phyloP scores from a whole-genome alignment of 2,888 invertebrate species.

The Fragum sueziense region DNA sequence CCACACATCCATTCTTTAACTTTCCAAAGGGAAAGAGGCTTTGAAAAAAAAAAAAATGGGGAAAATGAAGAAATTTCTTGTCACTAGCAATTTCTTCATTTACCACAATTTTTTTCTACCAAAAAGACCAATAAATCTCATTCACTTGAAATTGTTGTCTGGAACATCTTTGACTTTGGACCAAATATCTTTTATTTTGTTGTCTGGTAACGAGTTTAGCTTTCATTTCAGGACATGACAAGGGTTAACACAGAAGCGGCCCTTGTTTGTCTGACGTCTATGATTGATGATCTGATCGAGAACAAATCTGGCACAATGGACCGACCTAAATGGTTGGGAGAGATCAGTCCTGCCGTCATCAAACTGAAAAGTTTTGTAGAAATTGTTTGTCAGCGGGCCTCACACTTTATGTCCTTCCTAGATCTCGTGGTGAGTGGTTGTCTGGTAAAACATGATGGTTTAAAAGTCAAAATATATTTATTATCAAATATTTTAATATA shows the following conservation, averaged over 20 bases:
- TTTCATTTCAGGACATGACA: conserved; percentile 86
- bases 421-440: conserved; percentile 76
- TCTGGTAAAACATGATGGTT: background rate
- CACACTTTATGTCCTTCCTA: conserved; percentile 87
- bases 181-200: too few relatives aligned
- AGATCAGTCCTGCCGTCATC: conserved; percentile 90
- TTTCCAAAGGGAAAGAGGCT: too few relatives aligned
- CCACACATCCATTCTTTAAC: too few relatives aligned
- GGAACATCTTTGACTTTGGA: too few relatives aligned
- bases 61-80: background rate
- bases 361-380: conserved; percentile 85
- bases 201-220: too few relatives aligned
- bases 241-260: conserved; percentile 93
- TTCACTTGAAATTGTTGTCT: too few relatives aligned
- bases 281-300: conserved; percentile 88
- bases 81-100: background rate
- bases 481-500: too few relatives aligned
- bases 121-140: too few relatives aligned
- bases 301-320: conserved; percentile 59
- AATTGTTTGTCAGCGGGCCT: conserved; percentile 85
- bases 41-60: too few relatives aligned
- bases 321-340: conserved; percentile 87
- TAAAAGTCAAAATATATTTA: too few relatives aligned
- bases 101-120: too few relatives aligned
- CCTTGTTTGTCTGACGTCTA: conserved; percentile 92